Evolutionary conservation across 2,797 vertebrate genomes (phyloP), one percentile per base, ranked within the genome.

Genomic region (Microctenopoma stevenorrisi): DNA sequence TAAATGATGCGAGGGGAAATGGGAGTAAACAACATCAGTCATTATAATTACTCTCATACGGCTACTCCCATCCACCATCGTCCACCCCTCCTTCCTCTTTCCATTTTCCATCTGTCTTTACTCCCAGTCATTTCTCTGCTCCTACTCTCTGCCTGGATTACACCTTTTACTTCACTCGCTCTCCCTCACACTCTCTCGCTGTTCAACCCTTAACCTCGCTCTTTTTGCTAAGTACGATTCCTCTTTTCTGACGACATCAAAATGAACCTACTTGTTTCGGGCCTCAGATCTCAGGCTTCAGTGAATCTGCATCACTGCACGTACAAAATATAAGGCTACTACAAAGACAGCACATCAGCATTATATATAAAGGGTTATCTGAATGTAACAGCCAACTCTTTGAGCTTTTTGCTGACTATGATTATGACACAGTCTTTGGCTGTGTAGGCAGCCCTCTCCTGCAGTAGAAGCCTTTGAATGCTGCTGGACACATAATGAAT

Each of bases 21-120:
- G 88, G 90, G 90, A 91, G 91, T 93, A 94, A 94, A 93, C 91
- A 94, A 93, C 89, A 92, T 93, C 90, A 90, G 86, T 93, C 91
- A 89, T 87, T 86, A 73, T 91, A 93, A 93, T 93, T 87, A 89
- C 89, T 91, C 87, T 90, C 89, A 89, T 90, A 90, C 85, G 76
- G 66, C 84, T 78, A 83, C 83, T 91, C 90, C 89, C 79, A 84
- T 85, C 78, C 74, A 82, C 78, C 82, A 80, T 81, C 86, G 79
- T 76, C 57, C 59, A 6, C 54, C 68, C 76, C 28, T 6, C 28
- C 46, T 72, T 72, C 73, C 64, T 85, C 72, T 60, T 54, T 58
- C 65, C 38, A 59, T 83, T 84, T 89, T 88, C 85, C 85, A 83
- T 88, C 74, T 79, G 81, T 79, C 75, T 86, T 79, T 76, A 68